phyloP scores from a whole-genome alignment of 2,888 invertebrate species.

The Brassicogethes aeneus region DNA sequence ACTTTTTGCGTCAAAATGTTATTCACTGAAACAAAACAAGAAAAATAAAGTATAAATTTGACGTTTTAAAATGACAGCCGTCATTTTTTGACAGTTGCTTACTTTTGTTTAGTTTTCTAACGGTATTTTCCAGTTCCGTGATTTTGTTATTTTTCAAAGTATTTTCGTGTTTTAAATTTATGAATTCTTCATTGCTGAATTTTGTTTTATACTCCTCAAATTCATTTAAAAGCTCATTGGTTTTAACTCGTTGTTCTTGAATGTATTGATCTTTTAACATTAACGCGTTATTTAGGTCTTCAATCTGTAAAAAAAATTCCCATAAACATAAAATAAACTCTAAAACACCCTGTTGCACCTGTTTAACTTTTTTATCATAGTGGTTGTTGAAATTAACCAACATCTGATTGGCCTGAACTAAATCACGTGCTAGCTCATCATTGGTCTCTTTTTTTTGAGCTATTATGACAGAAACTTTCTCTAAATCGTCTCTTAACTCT shows the following conservation, averaged over 20 bases:
- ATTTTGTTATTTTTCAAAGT: slow-evolving; percentile 21
- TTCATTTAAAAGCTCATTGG: slow-evolving; percentile 25
- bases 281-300: slow-evolving; percentile 18
- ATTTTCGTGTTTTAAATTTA: slow-evolving; percentile 26
- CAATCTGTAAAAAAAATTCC: slow-evolving; percentile 18
- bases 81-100: slow-evolving; percentile 10
- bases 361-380: slow-evolving; percentile 31
- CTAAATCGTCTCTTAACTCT: slow-evolving; percentile 31
- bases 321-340: slow-evolving; percentile 1
- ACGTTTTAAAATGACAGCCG: background rate
- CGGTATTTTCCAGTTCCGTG: slow-evolving; percentile 30
- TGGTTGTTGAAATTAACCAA: slow-evolving; percentile 37
- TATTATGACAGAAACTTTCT: slow-evolving; percentile 33
- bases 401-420: slow-evolving; percentile 38
- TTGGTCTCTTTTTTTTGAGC: slow-evolving; percentile 34
- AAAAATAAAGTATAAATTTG: too few relatives aligned
- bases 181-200: slow-evolving; percentile 27
- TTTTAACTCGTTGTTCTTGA: slow-evolving; percentile 22
- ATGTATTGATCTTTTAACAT: slow-evolving; percentile 25
- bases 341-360: slow-evolving; percentile 18
- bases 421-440: slow-evolving; percentile 36
- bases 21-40: background rate
- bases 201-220: slow-evolving; percentile 28
- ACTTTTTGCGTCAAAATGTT: slow-evolving; percentile 2
- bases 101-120: slow-evolving; percentile 35